phyloP scores from a whole-genome alignment of 1,140 invertebrate species.

The Anoplophora glabripennis region DNA sequence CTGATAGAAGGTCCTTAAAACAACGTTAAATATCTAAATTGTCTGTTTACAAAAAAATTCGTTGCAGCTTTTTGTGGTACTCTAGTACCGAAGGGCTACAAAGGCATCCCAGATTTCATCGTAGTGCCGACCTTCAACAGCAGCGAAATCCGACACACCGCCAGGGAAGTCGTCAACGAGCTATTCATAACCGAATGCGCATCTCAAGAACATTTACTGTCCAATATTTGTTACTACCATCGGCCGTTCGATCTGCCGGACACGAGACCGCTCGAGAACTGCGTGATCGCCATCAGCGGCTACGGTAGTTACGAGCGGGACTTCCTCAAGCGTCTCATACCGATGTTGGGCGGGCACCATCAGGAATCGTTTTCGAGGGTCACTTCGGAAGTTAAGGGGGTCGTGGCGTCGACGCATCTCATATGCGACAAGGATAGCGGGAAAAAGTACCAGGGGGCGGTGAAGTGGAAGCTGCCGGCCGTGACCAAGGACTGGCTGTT shows the following conservation, averaged over 20 bases:
- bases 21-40: neutral
- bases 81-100: constrained; percentile 49
- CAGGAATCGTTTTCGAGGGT: constrained; percentile 65
- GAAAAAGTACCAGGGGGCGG: constrained; percentile 78
- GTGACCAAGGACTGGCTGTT: constrained; percentile 75
- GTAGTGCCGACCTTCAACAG: constrained; percentile 51
- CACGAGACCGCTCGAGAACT: constrained; percentile 61
- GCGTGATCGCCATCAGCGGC: constrained; percentile 74
- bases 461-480: constrained; percentile 79
- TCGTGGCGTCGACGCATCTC: constrained; percentile 69
- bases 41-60: neutral
- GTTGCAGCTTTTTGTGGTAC: constrained; percentile 6
- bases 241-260: constrained; percentile 53
- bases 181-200: constrained; percentile 63
- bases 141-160: constrained; percentile 7
- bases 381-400: constrained; percentile 51
- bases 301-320: constrained; percentile 68
- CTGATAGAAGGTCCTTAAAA: constrained; percentile 28
- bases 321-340: constrained; percentile 67
- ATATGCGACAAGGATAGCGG: constrained; percentile 69
- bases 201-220: constrained; percentile 56
- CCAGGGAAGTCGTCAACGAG: constrained; percentile 56
- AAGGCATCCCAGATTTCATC: constrained; percentile 57
- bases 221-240: constrained; percentile 64
- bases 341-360: constrained; percentile 67